phyloP scores from a whole-genome alignment of 2,113 vertebrate species.

The Sphaerodactylus townsendi region DNA sequence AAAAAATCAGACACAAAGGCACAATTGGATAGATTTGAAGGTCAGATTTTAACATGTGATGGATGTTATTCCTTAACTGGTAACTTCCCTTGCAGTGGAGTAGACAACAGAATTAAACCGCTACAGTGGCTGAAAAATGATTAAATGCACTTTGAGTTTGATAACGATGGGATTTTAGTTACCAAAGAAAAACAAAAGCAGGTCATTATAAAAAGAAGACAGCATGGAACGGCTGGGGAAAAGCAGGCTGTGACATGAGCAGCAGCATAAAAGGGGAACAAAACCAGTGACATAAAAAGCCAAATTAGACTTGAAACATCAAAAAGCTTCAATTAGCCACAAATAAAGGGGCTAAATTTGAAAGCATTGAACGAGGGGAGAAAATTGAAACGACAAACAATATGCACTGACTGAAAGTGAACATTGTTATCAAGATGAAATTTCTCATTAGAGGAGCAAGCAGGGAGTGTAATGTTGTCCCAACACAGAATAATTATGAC shows the following conservation, averaged over 20 bases:
- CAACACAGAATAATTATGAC: not conserved
- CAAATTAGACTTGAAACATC: constrained; percentile 21
- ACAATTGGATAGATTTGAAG: not conserved
- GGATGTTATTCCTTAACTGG: not conserved
- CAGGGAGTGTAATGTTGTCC: not conserved
- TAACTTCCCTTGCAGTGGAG: not conserved
- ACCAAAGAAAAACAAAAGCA: constrained; percentile 12
- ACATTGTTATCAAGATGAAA: not conserved
- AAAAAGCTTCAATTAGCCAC: constrained; percentile 6
- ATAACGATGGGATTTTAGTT: constrained; percentile 23
- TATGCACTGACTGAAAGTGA: not conserved
- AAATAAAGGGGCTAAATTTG: constrained; percentile 4
- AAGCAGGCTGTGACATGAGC: not conserved
- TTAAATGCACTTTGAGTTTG: constrained; percentile 1
- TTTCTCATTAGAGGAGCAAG: constrained; percentile 5
- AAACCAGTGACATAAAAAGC: constrained; percentile 6
- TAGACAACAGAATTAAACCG: not conserved
- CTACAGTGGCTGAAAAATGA: not conserved
- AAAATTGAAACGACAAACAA: constrained; percentile 17
- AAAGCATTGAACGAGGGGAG: constrained; percentile 26
- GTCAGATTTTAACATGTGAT: constrained; percentile 5
- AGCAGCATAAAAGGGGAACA: constrained; percentile 16
- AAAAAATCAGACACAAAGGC: not conserved
- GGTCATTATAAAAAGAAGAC: not conserved
- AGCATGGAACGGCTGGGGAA: not conserved